These are phyloP conservation scores for Tethya wilhelma DNA, from an alignment of 37 sponge, comb jelly and placozoan genomes.

Conservation along the genomic window DNA sequence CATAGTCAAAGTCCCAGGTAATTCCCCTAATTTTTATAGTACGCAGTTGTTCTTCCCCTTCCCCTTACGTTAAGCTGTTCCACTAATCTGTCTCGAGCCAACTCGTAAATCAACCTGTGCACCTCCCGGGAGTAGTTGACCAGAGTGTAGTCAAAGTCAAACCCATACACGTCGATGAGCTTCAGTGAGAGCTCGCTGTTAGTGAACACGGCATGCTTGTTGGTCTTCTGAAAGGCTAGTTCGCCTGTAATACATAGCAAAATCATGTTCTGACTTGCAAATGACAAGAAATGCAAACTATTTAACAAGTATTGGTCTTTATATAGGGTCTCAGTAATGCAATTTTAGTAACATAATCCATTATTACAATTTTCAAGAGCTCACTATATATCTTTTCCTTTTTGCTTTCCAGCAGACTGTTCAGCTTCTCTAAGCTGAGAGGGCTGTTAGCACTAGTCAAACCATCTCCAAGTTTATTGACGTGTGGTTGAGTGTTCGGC, in stretches of 20 bases:
- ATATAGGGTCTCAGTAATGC: too few species aligned
- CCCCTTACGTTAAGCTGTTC: conserved; percentile 61
- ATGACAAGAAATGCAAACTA: too few species aligned
- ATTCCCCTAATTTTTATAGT: too few species aligned
- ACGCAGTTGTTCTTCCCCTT: not conserved
- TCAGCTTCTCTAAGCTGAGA: not conserved
- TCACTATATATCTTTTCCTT: not conserved
- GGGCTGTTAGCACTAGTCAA: not conserved
- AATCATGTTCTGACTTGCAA: too few species aligned
- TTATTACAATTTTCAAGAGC: too few species aligned
- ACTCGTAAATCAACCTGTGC: conserved; percentile 77
- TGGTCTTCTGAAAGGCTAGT: not conserved
- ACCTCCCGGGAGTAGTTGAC: conserved; percentile 84
- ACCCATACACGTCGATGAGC: conserved; percentile 91
- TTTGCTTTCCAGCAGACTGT: not conserved
- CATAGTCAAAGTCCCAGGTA: not conserved
- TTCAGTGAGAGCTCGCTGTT: conserved; percentile 90
- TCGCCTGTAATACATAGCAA: conserved; percentile 4
- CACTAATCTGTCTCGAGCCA: conserved; percentile 76
- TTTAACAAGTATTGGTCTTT: too few species aligned
- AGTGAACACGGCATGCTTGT: conserved; percentile 74
- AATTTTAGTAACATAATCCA: too few species aligned
- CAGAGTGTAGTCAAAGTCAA: conserved; percentile 98
- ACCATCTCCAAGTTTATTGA: not conserved
- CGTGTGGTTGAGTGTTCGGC: not conserved